phyloP scores from a whole-genome alignment of 2,797 vertebrate species.

The Liparis tanakae region DNA sequence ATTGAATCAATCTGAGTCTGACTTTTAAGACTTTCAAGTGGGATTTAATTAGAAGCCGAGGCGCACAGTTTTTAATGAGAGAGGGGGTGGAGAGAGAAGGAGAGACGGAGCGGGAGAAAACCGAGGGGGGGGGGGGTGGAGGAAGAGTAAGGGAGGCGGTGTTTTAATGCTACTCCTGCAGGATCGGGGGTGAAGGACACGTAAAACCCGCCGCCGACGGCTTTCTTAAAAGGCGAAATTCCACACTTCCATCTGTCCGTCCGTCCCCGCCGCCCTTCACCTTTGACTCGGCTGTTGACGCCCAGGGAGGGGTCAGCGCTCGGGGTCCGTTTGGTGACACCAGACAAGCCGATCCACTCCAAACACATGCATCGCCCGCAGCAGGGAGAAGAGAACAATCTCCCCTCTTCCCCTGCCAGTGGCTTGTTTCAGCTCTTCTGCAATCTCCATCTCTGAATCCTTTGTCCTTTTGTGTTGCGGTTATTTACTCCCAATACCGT shows the following conservation, averaged over 20 bases:
- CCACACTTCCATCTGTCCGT: slow-evolving; percentile 50
- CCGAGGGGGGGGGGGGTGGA: slow-evolving; percentile 36
- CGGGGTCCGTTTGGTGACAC: slow-evolving; percentile 50
- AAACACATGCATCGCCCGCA: slow-evolving; percentile 47
- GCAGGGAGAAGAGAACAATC: slow-evolving; percentile 31
- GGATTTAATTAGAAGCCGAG: slow-evolving; percentile 88
- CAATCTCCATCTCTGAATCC: slow-evolving; percentile 60
- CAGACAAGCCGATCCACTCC: slow-evolving; percentile 41
- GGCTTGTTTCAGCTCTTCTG: slow-evolving; percentile 27
- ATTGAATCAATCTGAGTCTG: slow-evolving; percentile 88
- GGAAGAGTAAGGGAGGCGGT: slow-evolving; percentile 41
- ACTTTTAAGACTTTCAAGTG: slow-evolving; percentile 89
- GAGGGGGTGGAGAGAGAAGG: slow-evolving; percentile 78
- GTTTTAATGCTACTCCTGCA: slow-evolving; percentile 77
- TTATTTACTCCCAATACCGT: slow-evolving; percentile 64
- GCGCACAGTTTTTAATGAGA: slow-evolving; percentile 87
- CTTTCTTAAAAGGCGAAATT: slow-evolving; percentile 65
- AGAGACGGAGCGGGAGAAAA: slow-evolving; percentile 56
- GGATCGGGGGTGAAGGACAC: slow-evolving; percentile 80
- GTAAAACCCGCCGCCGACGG: slow-evolving; percentile 56
- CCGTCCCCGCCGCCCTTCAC: slow-evolving; percentile 73
- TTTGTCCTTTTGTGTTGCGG: slow-evolving; percentile 68
- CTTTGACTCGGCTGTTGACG: slow-evolving; percentile 60
- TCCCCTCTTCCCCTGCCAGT: slow-evolving; percentile 54
- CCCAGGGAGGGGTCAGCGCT: slow-evolving; percentile 45